A percentile compares a stretch with the other conserved stretches of the same genome.
Conservation (phyloP, 2,113 vertebrate genomes). For the Choloepus hoffmanni region DNA sequence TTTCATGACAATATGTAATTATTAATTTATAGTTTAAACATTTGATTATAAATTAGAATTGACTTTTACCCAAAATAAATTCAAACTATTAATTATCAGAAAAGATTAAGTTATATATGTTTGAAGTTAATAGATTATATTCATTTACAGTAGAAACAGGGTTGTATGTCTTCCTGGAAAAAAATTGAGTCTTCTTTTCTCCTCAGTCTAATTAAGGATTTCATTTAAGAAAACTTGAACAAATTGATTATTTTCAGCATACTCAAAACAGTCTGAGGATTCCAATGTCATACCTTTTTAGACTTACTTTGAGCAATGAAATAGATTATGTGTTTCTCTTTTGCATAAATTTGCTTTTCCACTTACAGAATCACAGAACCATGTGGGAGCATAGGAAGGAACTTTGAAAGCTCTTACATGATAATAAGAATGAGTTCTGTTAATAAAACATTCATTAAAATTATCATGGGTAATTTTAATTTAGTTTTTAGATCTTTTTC, state of each 20-base stretch:
- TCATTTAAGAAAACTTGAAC: neutral
- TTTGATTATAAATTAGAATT: neutral
- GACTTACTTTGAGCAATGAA: neutral
- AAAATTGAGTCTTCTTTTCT: neutral
- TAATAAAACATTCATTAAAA: neutral
- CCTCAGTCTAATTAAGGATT: neutral
- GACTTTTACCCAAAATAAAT: conserved; percentile 8
- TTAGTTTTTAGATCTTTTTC: neutral
- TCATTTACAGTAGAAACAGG: neutral
- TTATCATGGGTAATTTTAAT: neutral
- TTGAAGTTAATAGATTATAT: neutral
- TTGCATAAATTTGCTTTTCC: neutral
- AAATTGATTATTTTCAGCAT: neutral
- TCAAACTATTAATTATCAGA: neutral
- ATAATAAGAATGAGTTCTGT: neutral
- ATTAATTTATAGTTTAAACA: conserved; percentile 40
- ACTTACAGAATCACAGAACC: neutral
- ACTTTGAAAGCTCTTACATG: neutral
- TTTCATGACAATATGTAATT: neutral
- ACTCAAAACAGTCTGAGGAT: neutral
- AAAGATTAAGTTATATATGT: neutral
- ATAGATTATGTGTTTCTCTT: neutral
- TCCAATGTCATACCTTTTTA: neutral
- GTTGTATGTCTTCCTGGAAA: neutral
- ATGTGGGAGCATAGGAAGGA: neutral